Conservation (phyloP, 2,797 vertebrate species). For the Anableps anableps region DNA sequence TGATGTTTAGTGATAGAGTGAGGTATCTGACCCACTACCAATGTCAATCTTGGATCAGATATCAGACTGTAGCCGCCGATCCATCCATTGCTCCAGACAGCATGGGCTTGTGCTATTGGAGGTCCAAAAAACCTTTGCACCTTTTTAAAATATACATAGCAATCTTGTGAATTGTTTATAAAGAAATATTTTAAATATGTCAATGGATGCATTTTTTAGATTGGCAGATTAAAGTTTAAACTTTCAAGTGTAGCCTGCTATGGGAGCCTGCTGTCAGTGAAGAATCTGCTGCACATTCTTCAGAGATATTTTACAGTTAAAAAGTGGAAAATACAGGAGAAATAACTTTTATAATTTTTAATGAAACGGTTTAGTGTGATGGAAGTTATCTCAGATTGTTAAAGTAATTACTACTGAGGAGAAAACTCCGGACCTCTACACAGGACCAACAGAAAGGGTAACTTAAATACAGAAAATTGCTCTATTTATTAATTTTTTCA, state of each 20-base stretch:
- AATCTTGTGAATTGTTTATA: background rate
- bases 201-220: background rate
- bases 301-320: background rate
- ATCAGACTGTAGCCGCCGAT: background rate
- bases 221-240: background rate
- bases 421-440: background rate
- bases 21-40: background rate
- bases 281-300: background rate
- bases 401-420: background rate
- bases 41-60: background rate
- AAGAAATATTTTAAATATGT: background rate
- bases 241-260: background rate
- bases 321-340: background rate
- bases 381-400: background rate
- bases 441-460: background rate
- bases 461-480: background rate
- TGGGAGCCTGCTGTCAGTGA: background rate
- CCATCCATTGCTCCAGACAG: background rate
- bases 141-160: background rate
- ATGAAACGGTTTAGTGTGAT: background rate
- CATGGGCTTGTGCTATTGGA: background rate
- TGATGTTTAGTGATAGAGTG: background rate
- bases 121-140: background rate
- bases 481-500: background rate
- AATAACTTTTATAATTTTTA: background rate